A percentile compares a stretch with the other conserved stretches of the same genome.
These are phyloP conservation scores for Acanthurus leucopareius DNA, from an alignment of 2,797 vertebrate genomes.

Conservation along the genomic window DNA sequence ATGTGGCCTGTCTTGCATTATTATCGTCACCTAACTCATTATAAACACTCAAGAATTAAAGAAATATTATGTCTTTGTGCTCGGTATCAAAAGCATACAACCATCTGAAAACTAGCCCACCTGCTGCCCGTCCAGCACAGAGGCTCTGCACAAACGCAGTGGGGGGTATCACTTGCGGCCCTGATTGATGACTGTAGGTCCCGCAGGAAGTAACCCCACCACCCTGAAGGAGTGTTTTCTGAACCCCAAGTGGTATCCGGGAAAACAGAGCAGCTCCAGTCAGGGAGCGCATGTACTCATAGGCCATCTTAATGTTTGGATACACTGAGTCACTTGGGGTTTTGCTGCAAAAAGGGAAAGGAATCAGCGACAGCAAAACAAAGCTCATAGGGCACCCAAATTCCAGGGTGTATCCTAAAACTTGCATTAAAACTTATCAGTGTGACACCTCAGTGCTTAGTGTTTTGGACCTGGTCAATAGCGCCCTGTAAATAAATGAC, in stretches of 20 bases:
- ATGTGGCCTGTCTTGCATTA: neutral
- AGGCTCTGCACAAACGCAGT: conserved; percentile 69
- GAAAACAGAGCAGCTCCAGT: conserved; percentile 82
- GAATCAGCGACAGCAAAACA: conserved; percentile 54
- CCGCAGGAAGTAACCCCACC: conserved; percentile 84
- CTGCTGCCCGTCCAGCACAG: conserved; percentile 73
- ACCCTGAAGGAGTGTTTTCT: conserved; percentile 86
- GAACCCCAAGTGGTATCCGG: conserved; percentile 85
- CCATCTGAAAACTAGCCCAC: conserved; percentile 69
- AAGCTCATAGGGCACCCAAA: conserved; percentile 38
- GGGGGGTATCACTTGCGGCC: conserved; percentile 79
- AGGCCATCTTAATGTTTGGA: conserved; percentile 82
- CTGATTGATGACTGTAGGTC: conserved; percentile 86
- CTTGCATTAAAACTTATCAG: conserved; percentile 13
- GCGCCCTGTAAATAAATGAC: neutral
- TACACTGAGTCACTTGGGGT: conserved; percentile 67
- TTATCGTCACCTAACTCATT: neutral
- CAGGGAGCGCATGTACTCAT: conserved; percentile 76
- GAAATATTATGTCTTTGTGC: conserved; percentile 34
- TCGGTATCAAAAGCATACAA: conserved; percentile 44
- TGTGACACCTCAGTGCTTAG: neutral
- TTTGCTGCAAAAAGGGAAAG: conserved; percentile 56
- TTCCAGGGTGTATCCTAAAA: conserved; percentile 30
- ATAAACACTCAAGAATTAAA: conserved; percentile 3
- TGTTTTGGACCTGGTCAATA: neutral